Base-by-base conservation (phyloP, 2,113 vertebrate species). In the Hemibagrus wyckioides region DNA sequence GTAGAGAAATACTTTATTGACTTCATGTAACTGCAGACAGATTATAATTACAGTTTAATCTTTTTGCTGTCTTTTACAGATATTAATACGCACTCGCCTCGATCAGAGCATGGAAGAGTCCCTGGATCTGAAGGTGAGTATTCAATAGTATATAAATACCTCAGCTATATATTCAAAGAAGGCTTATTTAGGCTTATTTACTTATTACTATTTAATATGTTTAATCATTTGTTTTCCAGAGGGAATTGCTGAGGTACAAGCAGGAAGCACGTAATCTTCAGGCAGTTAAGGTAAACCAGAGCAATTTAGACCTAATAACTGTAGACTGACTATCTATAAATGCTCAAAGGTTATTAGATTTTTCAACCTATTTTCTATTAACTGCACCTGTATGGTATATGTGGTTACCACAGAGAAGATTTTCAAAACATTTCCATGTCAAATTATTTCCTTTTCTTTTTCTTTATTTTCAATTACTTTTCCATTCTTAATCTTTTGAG, bases 101-200 rank as follows among this genome's bases (percentile, higher is more conserved):
- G 98, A 99, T 93, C 97, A 98, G 95, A 99, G 97, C 48, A 90
- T 96, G 94, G 97, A 97, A 85, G 97, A 99, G 90, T 96, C 97
- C 87, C 96, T 98, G 93, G 97, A 97, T 91, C 93, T 99, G 57
- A 99, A 99, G 97, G 98, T 99, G 92, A 89, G 30, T 85, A 15
- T 59, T 61, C 4, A 73, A 39, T 50, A 73, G 75, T 63, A 50
- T 36, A 13, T 56, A 14, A 77, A 17, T n/a, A 9, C 7, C 8
- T 36, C 3, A 54, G 30, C n/a, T 25, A 21, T 71, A 67, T 19
- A 59, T 73, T 48, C 17, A 69, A 8, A 56, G 23, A 21, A 23
- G n/a, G n/a, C n/a, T n/a, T n/a, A n/a, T n/a, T n/a, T n/a, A n/a
- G n/a, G n/a, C n/a, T n/a, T n/a, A n/a, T n/a, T n/a, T n/a, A n/a